Evolutionary conservation across 2,888 invertebrate genomes (phyloP).

Genomic region (Sturmia bella): DNA sequence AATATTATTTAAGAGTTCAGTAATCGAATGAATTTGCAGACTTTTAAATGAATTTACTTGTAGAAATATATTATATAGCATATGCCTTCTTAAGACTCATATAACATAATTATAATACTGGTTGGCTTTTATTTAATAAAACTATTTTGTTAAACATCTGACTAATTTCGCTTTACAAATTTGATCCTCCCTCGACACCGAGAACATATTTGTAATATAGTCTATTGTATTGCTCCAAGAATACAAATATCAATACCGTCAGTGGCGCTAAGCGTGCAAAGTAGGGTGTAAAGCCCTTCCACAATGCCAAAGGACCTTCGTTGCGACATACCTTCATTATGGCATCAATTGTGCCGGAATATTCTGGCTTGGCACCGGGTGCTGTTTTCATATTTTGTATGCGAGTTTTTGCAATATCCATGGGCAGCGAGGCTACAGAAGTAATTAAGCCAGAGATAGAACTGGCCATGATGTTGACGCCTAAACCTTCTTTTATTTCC

Average conservation of each 20-base stretch:
- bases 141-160: no score
- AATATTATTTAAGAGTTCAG: no score
- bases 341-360: slow-evolving; percentile 91
- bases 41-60: no score
- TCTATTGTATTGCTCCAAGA: slow-evolving; percentile 96
- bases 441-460: slow-evolving; percentile 99
- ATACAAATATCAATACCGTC: slow-evolving; percentile 98
- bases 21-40: no score
- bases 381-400: slow-evolving; percentile 96
- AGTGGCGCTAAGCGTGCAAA: slow-evolving; percentile 98
- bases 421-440: slow-evolving; percentile 98
- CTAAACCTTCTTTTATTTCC: slow-evolving; percentile 87
- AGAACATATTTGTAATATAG: slow-evolving; percentile 84
- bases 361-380: slow-evolving; percentile 92
- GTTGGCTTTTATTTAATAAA: no score
- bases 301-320: slow-evolving; percentile 96
- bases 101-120: no score
- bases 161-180: slow-evolving; percentile 2
- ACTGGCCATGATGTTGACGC: slow-evolving; percentile 95
- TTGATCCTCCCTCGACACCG: slow-evolving; percentile 70
- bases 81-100: no score
- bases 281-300: slow-evolving; percentile 99
- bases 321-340: slow-evolving; percentile 88
- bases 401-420: slow-evolving; percentile 99
- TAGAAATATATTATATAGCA: no score